Percentiles rank a stretch among this genome's conserved stretches.
Conservation (phyloP, 2,888 invertebrate genomes). For the Crematogaster levior region DNA sequence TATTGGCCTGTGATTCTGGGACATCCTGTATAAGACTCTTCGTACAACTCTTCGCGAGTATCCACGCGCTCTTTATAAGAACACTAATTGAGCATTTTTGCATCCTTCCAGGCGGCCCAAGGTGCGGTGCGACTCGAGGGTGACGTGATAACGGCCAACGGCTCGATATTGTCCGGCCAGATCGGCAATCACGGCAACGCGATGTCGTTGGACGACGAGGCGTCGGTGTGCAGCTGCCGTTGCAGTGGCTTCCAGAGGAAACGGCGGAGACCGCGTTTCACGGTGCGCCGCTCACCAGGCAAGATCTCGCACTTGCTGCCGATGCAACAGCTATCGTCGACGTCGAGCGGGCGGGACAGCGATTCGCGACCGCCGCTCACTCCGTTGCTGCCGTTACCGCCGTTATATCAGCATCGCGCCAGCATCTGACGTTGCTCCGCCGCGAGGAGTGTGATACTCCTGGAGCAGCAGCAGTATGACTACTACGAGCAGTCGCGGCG, state of each 20-base stretch:
- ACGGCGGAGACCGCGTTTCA: slow-evolving; percentile 85
- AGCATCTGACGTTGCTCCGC: slow-evolving; percentile 82
- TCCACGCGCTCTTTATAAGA: too few species aligned
- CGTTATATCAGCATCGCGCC: slow-evolving; percentile 84
- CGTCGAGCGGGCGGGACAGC: slow-evolving; percentile 74
- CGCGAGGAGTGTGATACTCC: slow-evolving; percentile 44
- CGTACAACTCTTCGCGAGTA: too few species aligned
- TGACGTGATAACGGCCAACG: slow-evolving; percentile 98
- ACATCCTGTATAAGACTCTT: too few species aligned
- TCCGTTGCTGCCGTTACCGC: slow-evolving; percentile 82
- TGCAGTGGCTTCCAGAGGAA: slow-evolving; percentile 85
- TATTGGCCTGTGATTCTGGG: too few species aligned
- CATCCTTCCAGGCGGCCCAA: slow-evolving; percentile 92
- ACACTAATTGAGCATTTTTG: slow-evolving; percentile 25
- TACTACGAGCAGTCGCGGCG: slow-evolving; percentile 71
- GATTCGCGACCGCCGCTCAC: slow-evolving; percentile 80
- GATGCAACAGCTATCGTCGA: slow-evolving; percentile 83
- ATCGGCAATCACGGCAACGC: slow-evolving; percentile 85
- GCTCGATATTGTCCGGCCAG: slow-evolving; percentile 93
- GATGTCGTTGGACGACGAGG: slow-evolving; percentile 84
- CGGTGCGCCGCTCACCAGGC: slow-evolving; percentile 87
- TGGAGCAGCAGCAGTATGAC: slow-evolving; percentile 13
- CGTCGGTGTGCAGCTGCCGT: slow-evolving; percentile 86
- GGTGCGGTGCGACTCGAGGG: slow-evolving; percentile 98
- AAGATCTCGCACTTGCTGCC: slow-evolving; percentile 87